These are phyloP conservation scores for Drosophila parvula DNA, from an alignment of 1,140 invertebrate genomes.

Conservation along the genomic window DNA sequence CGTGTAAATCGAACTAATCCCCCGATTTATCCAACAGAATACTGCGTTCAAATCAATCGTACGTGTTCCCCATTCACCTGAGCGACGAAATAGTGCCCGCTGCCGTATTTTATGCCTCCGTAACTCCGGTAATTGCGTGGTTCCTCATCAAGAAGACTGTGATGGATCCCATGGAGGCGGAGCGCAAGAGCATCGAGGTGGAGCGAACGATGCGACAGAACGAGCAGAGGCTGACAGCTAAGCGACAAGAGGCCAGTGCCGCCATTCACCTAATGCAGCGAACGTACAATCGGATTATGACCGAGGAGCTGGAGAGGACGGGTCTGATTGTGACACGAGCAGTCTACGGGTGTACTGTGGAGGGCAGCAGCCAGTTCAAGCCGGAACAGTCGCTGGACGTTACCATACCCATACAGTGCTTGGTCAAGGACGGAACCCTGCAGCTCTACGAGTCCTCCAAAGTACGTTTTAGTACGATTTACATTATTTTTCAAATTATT, in stretches of 20 bases:
- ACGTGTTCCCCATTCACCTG: conserved; percentile 94
- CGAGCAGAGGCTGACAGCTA: conserved; percentile 89
- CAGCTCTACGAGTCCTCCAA: conserved; percentile 94
- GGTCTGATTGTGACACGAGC: conserved; percentile 95
- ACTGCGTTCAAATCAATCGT: conserved; percentile 93
- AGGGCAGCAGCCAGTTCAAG: conserved; percentile 72
- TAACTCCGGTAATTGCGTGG: conserved; percentile 93
- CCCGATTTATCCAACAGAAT: conserved; percentile 86
- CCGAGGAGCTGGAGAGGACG: conserved; percentile 90
- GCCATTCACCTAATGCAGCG: conserved; percentile 95
- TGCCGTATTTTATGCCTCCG: conserved; percentile 96
- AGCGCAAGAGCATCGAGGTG: conserved; percentile 90
- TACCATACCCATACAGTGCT: conserved; percentile 95
- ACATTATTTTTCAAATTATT: rapidly evolving
- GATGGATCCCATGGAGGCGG: conserved; percentile 93
- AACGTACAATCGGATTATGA: conserved; percentile 90
- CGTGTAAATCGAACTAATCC: background rate
- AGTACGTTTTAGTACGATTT: conserved; percentile 85
- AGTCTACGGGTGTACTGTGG: conserved; percentile 90
- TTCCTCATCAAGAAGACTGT: conserved; percentile 92
- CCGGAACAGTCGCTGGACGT: conserved; percentile 91
- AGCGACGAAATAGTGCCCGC: conserved; percentile 95
- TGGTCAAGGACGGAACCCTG: conserved; percentile 95
- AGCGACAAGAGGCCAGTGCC: conserved; percentile 92
- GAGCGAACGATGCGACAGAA: conserved; percentile 91